These are phyloP conservation scores for Momotus momota DNA, from an alignment of 2,797 vertebrate genomes.

Conservation along the genomic window DNA sequence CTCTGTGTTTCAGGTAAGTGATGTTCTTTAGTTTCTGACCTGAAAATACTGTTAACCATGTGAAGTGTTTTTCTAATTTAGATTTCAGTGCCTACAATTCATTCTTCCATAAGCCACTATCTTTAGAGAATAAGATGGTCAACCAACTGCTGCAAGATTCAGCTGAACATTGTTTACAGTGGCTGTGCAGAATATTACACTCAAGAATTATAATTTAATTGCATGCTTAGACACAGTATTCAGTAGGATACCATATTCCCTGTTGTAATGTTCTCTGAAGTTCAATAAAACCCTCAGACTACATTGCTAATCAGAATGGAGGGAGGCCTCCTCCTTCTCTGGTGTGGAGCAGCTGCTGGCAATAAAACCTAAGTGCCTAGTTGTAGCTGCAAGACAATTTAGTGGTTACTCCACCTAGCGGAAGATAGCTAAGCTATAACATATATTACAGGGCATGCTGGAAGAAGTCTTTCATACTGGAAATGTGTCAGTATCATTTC, in stretches of 20 bases:
- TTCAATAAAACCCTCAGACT: constrained; percentile 19
- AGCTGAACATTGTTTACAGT: not conserved
- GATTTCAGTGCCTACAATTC: not conserved
- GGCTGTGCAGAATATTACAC: not conserved
- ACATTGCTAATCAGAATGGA: constrained; percentile 17
- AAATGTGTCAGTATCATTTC: not conserved
- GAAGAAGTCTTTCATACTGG: not conserved
- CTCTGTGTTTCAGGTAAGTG: not conserved
- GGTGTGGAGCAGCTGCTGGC: constrained; percentile 24
- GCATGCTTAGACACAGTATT: not conserved
- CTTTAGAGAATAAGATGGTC: not conserved
- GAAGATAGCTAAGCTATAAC: not conserved
- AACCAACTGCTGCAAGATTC: not conserved
- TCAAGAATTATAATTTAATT: not conserved
- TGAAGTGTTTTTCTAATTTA: not conserved
- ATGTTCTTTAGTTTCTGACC: not conserved
- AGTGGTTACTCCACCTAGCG: not conserved
- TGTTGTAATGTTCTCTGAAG: not conserved
- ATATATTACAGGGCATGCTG: not conserved
- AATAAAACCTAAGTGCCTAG: constrained; percentile 10
- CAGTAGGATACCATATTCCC: not conserved
- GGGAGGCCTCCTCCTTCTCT: constrained; percentile 5
- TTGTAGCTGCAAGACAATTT: not conserved
- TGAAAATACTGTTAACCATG: not conserved
- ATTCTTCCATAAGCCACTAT: not conserved